A percentile compares a stretch with the other conserved stretches of the same genome.
Evolutionary conservation across 2,113 vertebrate genomes (phyloP).

Genomic region (Thalassarche chlororhynchos): DNA sequence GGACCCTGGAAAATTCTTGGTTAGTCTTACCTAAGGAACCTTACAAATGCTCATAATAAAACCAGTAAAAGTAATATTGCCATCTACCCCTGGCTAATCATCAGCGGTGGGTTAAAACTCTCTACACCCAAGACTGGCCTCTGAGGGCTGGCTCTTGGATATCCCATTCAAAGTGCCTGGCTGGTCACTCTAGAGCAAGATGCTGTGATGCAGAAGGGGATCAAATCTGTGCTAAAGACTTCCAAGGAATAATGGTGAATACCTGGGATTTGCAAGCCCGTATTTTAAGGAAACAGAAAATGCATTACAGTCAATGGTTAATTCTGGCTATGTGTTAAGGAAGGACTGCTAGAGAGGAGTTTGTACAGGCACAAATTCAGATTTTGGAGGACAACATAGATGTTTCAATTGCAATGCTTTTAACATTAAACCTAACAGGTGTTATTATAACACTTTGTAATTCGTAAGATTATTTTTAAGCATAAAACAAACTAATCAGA

Average conservation of each 20-base stretch:
- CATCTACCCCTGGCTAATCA: not conserved
- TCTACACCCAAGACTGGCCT: not conserved
- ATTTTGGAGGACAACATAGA: not conserved
- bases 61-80: not conserved
- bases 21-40: not conserved
- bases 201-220: not conserved
- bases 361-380: not conserved
- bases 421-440: not conserved
- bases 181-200: not conserved
- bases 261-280: not conserved
- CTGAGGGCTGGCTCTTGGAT: not conserved
- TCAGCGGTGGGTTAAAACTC: not conserved
- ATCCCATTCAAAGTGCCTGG: not conserved
- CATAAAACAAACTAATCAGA: not conserved
- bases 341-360: not conserved
- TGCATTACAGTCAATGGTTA: not conserved
- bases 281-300: not conserved
- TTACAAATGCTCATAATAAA: not conserved
- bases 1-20: not conserved
- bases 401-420: not conserved
- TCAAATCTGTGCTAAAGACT: not conserved
- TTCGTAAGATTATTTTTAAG: not conserved
- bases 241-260: not conserved
- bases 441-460: not conserved
- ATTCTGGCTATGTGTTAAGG: not conserved